These are phyloP conservation scores for Trichomycterus rosablanca DNA, from an alignment of 2,113 vertebrate species.

Conservation along the genomic window DNA sequence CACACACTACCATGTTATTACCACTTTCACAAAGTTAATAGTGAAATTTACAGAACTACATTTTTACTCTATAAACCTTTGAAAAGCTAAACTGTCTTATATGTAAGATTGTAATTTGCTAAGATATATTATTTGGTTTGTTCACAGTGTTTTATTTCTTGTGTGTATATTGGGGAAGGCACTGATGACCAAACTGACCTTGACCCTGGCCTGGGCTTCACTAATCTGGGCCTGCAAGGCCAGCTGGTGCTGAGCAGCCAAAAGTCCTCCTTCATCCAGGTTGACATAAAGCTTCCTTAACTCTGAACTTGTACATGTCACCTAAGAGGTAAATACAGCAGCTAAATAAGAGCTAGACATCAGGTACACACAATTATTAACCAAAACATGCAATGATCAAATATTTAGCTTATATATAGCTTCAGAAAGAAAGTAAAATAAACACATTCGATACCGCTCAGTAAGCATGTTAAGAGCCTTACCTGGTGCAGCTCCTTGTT, in stretches of 20 bases:
- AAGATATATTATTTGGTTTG: too few relatives aligned
- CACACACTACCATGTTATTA: too few relatives aligned
- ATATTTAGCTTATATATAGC: too few relatives aligned
- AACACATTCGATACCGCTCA: background rate
- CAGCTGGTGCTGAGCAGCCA: slow-evolving; percentile 62
- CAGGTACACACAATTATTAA: background rate
- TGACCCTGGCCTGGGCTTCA: slow-evolving; percentile 61
- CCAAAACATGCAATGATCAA: background rate
- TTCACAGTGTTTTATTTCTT: too few relatives aligned
- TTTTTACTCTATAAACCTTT: too few relatives aligned
- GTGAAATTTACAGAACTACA: too few relatives aligned
- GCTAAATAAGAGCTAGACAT: slow-evolving; percentile 3
- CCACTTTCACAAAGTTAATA: too few relatives aligned
- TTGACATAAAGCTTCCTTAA: slow-evolving; percentile 54
- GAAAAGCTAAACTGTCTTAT: too few relatives aligned
- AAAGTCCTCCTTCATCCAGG: slow-evolving; percentile 55
- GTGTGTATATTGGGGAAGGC: too few relatives aligned
- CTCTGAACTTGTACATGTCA: slow-evolving; percentile 54
- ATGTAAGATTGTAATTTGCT: too few relatives aligned
- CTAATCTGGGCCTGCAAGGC: slow-evolving; percentile 62
- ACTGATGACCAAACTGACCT: slow-evolving; percentile 49
- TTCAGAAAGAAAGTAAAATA: background rate
- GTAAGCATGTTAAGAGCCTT: slow-evolving; percentile 24
- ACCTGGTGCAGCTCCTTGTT: slow-evolving; percentile 67
- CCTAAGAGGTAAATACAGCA: too few relatives aligned